These are phyloP conservation scores for Chaetura pelagica DNA, from an alignment of 2,113 vertebrate genomes.

Conservation along the genomic window DNA sequence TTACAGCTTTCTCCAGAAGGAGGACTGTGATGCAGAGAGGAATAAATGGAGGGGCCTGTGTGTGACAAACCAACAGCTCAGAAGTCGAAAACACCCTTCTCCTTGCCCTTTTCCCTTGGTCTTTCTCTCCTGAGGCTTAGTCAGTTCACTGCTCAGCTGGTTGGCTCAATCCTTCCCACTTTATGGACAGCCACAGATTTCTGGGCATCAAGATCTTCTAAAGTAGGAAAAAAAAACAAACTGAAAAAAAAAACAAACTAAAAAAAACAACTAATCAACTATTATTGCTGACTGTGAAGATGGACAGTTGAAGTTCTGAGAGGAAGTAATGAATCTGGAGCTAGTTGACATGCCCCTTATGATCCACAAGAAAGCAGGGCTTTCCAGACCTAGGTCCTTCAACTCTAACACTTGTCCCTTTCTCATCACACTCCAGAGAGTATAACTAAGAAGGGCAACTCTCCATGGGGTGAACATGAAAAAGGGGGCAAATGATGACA, in stretches of 20 bases:
- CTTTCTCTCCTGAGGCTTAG: not conserved
- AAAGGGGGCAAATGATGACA: not conserved
- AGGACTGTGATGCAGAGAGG: not conserved
- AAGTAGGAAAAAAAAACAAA: not conserved
- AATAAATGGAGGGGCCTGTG: not conserved
- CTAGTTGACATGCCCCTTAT: not conserved
- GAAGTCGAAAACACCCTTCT: not conserved
- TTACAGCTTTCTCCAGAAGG: not conserved
- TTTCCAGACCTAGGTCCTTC: not conserved
- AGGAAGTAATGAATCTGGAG: not conserved
- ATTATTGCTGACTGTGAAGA: not conserved
- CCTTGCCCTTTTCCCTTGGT: not conserved
- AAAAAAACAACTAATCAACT: too few species aligned
- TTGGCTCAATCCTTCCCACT: not conserved
- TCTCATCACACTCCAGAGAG: slow-evolving; percentile 1
- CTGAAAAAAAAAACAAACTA: not conserved
- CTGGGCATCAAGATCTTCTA: not conserved
- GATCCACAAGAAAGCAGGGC: not conserved
- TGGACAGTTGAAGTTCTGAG: not conserved
- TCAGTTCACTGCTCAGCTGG: not conserved
- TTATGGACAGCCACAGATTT: not conserved
- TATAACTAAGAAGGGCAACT: slow-evolving; percentile 54
- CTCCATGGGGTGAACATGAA: slow-evolving; percentile 28
- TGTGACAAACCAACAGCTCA: not conserved
- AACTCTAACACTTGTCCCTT: not conserved